A percentile compares a stretch with the other conserved stretches of the same genome.
Conservation (phyloP, 2,888 invertebrate genomes). For the Euspilapteryx auroguttella region DNA sequence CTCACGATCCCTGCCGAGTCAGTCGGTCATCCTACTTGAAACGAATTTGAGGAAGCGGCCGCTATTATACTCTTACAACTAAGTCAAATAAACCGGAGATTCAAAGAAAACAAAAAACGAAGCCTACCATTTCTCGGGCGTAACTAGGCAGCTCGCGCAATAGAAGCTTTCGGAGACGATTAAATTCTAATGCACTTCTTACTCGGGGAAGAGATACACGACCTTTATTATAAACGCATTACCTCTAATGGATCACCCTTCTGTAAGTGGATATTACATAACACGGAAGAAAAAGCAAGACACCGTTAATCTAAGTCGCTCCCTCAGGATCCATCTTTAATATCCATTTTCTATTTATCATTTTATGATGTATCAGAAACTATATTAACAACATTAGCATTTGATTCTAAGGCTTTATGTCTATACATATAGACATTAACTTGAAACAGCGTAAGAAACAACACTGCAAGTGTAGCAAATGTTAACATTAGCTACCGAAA, state of each 20-base stretch:
- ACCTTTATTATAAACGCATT: slow-evolving; percentile 43
- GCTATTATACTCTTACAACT: slow-evolving; percentile 42
- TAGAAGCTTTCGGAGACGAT: too few species aligned
- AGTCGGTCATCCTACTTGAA: slow-evolving; percentile 18
- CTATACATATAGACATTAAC: too few species aligned
- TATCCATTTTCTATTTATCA: too few species aligned
- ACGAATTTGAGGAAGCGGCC: slow-evolving; percentile 46
- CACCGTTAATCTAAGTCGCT: too few species aligned
- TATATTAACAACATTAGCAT: too few species aligned
- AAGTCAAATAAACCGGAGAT: slow-evolving; percentile 33
- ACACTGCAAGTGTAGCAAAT: too few species aligned
- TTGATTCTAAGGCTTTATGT: too few species aligned
- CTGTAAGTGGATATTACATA: slow-evolving; percentile 3
- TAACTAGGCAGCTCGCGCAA: slow-evolving; percentile 30
- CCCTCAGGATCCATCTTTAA: too few species aligned
- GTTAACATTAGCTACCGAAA: too few species aligned
- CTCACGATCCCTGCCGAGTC: slow-evolving; percentile 40
- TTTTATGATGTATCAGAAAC: too few species aligned
- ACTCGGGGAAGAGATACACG: slow-evolving; percentile 10
- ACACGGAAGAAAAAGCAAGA: slow-evolving; percentile 3
- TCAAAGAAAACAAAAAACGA: slow-evolving; percentile 10
- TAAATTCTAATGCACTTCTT: slow-evolving; percentile 39
- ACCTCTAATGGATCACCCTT: slow-evolving; percentile 19
- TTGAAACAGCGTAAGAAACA: too few species aligned
- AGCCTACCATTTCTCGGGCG: slow-evolving; percentile 10